Evolutionary conservation across 2,888 invertebrate genomes (phyloP), one percentile per base, ranked within the genome.

Genomic region (Suillia variegata): DNA sequence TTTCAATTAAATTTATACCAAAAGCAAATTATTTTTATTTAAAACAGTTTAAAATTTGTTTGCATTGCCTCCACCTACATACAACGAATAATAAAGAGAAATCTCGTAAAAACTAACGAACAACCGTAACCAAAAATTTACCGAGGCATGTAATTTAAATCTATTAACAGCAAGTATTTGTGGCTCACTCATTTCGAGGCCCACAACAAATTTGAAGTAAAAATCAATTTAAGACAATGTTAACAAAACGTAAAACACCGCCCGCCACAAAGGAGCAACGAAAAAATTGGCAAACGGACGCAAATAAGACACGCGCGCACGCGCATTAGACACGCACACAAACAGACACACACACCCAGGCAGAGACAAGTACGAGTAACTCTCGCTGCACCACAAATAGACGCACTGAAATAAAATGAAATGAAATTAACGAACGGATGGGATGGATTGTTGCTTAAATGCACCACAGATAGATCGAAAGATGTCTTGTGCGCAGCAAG

Each of bases 291-390:
- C 10, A 50, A 4, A 24, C 20, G 24, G 2, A 73, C 67, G 73
- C 71, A 73, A 72, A 72, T 71, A 70, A 70, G 71, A 73, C 73
- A 70, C 73, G 72, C 75, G 66, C 74, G 66, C 66, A 49, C 54
- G 62, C 51, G 53, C 54, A 55, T 33, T 45, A 45, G 45, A 20
- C 45, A 45, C 45, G 18, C 17, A 5, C 18, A 20, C 45, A 38
- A 5, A n/a, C 38, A 38, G 4, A 45, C 45, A 45, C 20, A 45
- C 4, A 45, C 17, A 45, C 18, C 4, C 17, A 18, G 18, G 6
- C 45, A 18, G 6, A 8, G 18, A 6, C 45, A 13, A 10, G 20
- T 3, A 5, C 3, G 20, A 38, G 38, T 4, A 45, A 20, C n/a
- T 12, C 18, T 17, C 17, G 20, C 4, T 45, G 5, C 2, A 45